Percentiles rank a stretch among this genome's conserved stretches.
These are phyloP conservation scores for Ylistrum balloti DNA, from an alignment of 1,140 invertebrate genomes.

Conservation along the genomic window DNA sequence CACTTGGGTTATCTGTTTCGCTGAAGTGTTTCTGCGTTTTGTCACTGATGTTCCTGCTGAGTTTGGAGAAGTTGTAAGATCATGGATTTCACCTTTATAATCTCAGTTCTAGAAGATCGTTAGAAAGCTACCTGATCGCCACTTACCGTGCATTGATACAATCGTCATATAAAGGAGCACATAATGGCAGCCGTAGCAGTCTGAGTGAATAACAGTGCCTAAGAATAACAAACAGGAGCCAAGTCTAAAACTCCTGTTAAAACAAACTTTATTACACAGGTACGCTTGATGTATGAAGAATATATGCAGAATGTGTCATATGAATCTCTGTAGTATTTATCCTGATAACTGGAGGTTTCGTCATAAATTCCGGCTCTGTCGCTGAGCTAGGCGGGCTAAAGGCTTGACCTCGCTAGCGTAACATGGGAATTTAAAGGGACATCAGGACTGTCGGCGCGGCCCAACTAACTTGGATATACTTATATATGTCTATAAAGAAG, in stretches of 20 bases:
- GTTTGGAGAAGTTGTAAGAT: conserved; percentile 47
- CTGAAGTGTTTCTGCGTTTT: conserved; percentile 45
- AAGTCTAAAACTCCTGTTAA: conserved; percentile 43
- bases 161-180: conserved; percentile 35
- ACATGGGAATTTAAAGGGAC: conserved; percentile 38
- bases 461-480: conserved; percentile 27
- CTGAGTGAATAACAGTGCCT: not conserved
- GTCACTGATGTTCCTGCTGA: conserved; percentile 45
- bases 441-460: not conserved
- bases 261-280: conserved; percentile 44
- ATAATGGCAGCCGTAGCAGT: conserved; percentile 40
- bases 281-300: conserved; percentile 14
- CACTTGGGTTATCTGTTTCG: conserved; percentile 46
- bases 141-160: conserved; percentile 34
- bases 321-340: not conserved
- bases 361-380: conserved; percentile 21
- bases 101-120: not conserved
- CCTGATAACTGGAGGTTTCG: conserved; percentile 22
- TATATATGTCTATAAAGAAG: not conserved
- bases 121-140: conserved; percentile 31
- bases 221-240: conserved; percentile 7
- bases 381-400: conserved; percentile 22
- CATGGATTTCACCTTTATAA: conserved; percentile 51
- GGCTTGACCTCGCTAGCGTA: conserved; percentile 19
- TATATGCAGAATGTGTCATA: conserved; percentile 29